Evolutionary conservation across 2,113 vertebrate species (phyloP).

Genomic region (Chinchilla lanigera): DNA sequence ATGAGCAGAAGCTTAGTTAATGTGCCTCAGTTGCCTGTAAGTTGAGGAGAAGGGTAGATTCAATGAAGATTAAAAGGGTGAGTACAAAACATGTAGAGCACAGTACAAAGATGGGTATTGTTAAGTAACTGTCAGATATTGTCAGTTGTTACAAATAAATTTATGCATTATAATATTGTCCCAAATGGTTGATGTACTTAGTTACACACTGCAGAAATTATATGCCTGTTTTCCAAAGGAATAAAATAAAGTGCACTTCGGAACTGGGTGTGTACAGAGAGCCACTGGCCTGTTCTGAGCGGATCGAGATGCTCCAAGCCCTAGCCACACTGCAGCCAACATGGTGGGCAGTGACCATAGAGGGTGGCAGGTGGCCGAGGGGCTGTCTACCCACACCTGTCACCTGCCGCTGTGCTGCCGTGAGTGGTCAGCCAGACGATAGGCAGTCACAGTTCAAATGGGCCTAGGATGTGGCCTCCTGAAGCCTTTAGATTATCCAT

Average conservation of each 20-base stretch:
- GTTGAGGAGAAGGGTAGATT: not conserved
- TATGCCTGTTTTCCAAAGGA: not conserved
- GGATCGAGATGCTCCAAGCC: not conserved
- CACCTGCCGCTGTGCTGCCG: not conserved
- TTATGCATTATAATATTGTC: not conserved
- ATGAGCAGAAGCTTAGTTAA: not conserved
- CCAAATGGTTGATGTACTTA: not conserved
- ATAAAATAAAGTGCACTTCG: not conserved
- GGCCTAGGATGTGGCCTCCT: not conserved
- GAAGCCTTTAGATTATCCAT: not conserved
- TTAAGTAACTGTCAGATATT: not conserved
- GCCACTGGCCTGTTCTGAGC: not conserved
- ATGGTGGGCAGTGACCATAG: not conserved
- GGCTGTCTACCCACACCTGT: not conserved
- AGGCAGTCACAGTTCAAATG: not conserved
- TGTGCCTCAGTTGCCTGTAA: not conserved
- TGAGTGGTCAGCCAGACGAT: too few relatives aligned
- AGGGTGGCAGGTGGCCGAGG: not conserved
- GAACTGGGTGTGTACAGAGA: too few relatives aligned
- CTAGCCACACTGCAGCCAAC: not conserved
- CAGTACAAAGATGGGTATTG: not conserved
- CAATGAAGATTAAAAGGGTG: not conserved
- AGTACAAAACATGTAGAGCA: not conserved
- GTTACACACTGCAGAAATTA: not conserved
- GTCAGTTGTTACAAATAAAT: not conserved